phyloP scores from a whole-genome alignment of 37 sponge, comb jelly and placozoan species.

The Chondrilla cf. caribensis region DNA sequence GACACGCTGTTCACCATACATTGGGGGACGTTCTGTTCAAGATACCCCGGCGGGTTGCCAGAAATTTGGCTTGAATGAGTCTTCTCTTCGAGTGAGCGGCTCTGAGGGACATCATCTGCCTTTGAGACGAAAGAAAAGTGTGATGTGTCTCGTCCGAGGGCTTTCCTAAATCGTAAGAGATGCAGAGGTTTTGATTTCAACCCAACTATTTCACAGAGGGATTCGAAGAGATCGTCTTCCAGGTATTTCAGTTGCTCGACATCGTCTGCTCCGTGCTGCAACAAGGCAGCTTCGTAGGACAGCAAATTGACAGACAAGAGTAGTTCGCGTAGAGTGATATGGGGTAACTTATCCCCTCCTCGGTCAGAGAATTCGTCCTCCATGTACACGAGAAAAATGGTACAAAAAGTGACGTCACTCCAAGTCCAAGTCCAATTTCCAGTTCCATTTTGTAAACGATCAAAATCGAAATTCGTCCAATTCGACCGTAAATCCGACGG shows the following conservation, averaged over 20 bases:
- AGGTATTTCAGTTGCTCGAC: constrained; percentile 63
- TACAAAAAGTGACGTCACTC: not conserved
- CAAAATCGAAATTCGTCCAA: too few relatives aligned
- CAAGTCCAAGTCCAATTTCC: too few relatives aligned
- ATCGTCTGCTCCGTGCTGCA: constrained; percentile 81
- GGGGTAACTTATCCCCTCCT: constrained; percentile 14
- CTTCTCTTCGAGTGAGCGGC: not conserved
- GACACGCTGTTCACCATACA: not conserved
- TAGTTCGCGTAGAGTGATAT: constrained; percentile 28
- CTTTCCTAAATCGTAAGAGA: constrained; percentile 54
- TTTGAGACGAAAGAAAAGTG: not conserved
- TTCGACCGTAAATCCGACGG: too few relatives aligned
- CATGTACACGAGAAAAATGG: not conserved
- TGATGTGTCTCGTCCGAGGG: constrained; percentile 35
- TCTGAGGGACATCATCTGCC: not conserved
- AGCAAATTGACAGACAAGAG: constrained; percentile 60
- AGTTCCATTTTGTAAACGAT: too few relatives aligned
- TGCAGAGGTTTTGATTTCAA: constrained; percentile 75
- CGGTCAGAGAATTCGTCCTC: not conserved
- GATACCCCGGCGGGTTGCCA: not conserved
- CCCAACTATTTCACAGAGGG: constrained; percentile 55
- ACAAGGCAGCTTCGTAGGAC: constrained; percentile 42
- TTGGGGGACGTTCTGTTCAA: not conserved
- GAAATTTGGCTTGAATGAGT: too few relatives aligned
- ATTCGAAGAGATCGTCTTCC: constrained; percentile 37